These are phyloP conservation scores for Sterrhoptilus dennistouni DNA, from an alignment of 2,113 vertebrate species.

Conservation along the genomic window DNA sequence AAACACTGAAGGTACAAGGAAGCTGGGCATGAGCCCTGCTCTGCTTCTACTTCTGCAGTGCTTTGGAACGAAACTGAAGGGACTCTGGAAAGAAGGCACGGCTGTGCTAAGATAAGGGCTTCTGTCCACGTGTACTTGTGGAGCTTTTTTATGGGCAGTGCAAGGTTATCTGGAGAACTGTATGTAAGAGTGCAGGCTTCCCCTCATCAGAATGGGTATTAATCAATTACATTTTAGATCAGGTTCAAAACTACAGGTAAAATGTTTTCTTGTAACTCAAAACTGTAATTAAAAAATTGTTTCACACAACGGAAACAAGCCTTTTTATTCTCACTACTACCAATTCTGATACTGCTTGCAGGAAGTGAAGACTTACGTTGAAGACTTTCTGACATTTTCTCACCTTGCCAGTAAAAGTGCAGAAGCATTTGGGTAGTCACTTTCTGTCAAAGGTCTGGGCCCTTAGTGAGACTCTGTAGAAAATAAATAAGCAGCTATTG, in stretches of 20 bases:
- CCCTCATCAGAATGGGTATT: not conserved
- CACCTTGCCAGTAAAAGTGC: not conserved
- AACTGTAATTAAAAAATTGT: not conserved
- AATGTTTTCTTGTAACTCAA: not conserved
- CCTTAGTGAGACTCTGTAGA: not conserved
- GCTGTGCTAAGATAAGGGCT: not conserved
- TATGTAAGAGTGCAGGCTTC: not conserved
- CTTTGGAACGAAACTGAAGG: not conserved
- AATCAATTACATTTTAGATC: not conserved
- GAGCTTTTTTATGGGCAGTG: accelerated
- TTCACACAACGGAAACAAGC: not conserved
- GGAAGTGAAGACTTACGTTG: accelerated
- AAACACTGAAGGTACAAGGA: not conserved
- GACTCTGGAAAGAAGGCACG: not conserved
- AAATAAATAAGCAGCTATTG: not conserved
- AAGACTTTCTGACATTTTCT: not conserved
- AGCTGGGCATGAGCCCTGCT: accelerated
- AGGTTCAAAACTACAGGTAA: not conserved
- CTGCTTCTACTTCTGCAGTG: not conserved
- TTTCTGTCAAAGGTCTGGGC: not conserved
- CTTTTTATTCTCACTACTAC: not conserved
- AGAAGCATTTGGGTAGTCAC: not conserved
- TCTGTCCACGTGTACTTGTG: not conserved
- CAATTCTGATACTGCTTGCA: not conserved
- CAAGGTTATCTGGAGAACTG: not conserved